Conservation (phyloP, 37 sponge, comb jelly and placozoan species). For the Crambe crambe region DNA sequence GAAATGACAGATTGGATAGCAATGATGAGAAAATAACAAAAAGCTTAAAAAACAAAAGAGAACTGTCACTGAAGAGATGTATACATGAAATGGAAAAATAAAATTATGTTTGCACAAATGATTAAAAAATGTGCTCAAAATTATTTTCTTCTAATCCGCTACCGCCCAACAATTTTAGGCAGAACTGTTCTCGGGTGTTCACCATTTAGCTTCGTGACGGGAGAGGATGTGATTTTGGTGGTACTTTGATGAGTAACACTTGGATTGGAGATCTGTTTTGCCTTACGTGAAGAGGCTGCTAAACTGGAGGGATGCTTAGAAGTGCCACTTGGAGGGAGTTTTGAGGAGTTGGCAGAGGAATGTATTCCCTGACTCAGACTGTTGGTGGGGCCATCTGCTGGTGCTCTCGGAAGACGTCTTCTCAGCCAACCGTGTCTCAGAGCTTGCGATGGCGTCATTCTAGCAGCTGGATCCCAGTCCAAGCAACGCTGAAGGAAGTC, state of each 20-base stretch:
- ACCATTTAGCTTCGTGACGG: slow-evolving; percentile 35
- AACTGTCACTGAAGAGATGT: neutral
- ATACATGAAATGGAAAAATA: neutral
- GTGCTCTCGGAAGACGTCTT: slow-evolving; percentile 75
- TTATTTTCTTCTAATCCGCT: neutral
- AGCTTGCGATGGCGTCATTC: slow-evolving; percentile 85
- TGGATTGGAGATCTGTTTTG: slow-evolving; percentile 38
- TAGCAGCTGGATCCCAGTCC: slow-evolving; percentile 69
- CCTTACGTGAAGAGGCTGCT: slow-evolving; percentile 4
- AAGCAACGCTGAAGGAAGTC: slow-evolving; percentile 92
- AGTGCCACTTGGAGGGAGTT: slow-evolving; percentile 33
- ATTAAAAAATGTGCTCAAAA: neutral
- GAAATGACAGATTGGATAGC: neutral
- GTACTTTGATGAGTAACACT: slow-evolving; percentile 5
- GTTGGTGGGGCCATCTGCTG: slow-evolving; percentile 80
- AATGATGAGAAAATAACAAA: neutral
- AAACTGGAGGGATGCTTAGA: slow-evolving; percentile 30
- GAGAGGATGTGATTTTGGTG: slow-evolving; percentile 14
- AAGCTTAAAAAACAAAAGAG: neutral
- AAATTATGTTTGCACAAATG: neutral
- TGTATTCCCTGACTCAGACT: slow-evolving; percentile 71
- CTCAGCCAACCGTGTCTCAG: slow-evolving; percentile 85
- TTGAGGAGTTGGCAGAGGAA: slow-evolving; percentile 39
- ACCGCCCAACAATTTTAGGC: slow-evolving; percentile 90
- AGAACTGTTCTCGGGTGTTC: slow-evolving; percentile 76